Base-by-base conservation (phyloP, 2,888 invertebrate species). In the Cremastobaeus sp. region DNA sequence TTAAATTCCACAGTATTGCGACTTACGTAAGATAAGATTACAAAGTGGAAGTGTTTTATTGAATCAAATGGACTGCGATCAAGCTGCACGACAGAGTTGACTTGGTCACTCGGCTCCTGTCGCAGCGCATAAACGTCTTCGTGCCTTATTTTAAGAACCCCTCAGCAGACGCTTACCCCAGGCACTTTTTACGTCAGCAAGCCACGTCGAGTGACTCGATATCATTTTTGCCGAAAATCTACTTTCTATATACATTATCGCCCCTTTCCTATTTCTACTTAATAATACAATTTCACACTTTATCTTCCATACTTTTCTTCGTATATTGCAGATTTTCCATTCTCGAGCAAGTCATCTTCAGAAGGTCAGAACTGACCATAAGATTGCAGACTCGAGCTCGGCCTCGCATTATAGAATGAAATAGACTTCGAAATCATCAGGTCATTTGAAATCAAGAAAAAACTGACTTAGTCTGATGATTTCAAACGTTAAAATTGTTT, bases 31-130 rank as follows among this genome's bases (percentile, higher is more conserved):
- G 2, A 4, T 14, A 14, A 5, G 5, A 5, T 5, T n/a, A 3
- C 68, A 20, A 48, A 41, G 45, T 28, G 76, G 73, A 75, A 79
- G 76, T 74, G 54, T 76, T 82, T 85, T 83, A 82, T 84, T 81
- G 79, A 77, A 85, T 83, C 81, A 85, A 83, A 81, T 78, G 82
- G 78, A 55, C 55, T 43, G 50, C 48, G 66, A 66, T 54, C 72
- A 66, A 83, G 84, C 82, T 81, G 83, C 81, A 83, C 84, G 82
- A 82, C 82, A 82, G 79, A 84, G 83, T 84, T 82, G 84, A 85
- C 78, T 83, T 76, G 82, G 84, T 84, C 82, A 80, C 82, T 79
- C 81, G 83, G 85, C 83, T 85, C 81, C 65, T 83, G 83, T 85
- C 81, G 77, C 80, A 82, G 78, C 79, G 69, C 69, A 69, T 74